Evolutionary conservation across 2,797 vertebrate species (phyloP), one percentile per base, ranked within the genome.

Genomic region (Enteromius argenteus): DNA sequence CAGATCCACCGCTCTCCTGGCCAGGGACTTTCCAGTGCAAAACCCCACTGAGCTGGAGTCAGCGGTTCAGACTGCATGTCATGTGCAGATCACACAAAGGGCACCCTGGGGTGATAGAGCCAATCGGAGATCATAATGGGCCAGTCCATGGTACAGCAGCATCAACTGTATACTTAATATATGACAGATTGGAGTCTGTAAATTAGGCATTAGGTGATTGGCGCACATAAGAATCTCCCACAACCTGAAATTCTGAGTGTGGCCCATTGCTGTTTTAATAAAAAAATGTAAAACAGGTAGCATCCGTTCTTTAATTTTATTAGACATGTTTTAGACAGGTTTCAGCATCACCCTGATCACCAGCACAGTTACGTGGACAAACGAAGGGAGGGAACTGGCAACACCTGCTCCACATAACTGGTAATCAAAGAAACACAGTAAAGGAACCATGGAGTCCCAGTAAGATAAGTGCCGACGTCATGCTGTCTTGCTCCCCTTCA

Each of bases 11-110:
- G 90, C 92, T n/a, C 53, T 88, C 69, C 74, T 91, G 91, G 93
- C 94, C 94, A 95, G 94, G 95, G 95, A 95, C 94, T 95, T 96
- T 95, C 95, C 95, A 95, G 86, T 89, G 62, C 88, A 84, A 80
- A 91, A 92, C 92, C 92, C 92, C 84, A 85, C 87, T 49, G 92
- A 93, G 90, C 49, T 77, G 83, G 88, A 92, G 89, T 93, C 93
- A 94, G 94, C 92, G 90, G 86, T 82, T 80, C 56, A 84, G 75
- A 79, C 60, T 58, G 74, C 21, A 27, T 84, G 83, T 79, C 67
- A 79, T 84, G 56, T 62, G 76, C 68, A n/a, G 81, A 79, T 83
- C 85, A 83, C 10, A 73, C 71, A 76, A 58, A 84, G 67, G 44
- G 42, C 85, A 83, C 27, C 27, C 23, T 46, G 76, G 30, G 76